These are phyloP conservation scores for Dreissena rostriformis DNA, from an alignment of 1,140 invertebrate genomes.

Conservation along the genomic window DNA sequence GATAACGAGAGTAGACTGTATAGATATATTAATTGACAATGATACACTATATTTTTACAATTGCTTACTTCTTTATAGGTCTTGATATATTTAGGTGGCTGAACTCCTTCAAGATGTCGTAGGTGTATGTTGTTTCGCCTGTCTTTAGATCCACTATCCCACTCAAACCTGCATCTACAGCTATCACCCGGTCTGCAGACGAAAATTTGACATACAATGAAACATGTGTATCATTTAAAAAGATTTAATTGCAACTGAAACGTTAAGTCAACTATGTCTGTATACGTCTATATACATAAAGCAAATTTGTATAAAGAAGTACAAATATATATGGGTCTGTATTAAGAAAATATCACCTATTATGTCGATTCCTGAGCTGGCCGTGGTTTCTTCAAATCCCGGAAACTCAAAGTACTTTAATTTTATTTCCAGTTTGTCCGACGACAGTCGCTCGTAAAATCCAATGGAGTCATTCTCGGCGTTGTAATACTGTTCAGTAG, in stretches of 20 bases:
- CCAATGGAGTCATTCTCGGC: slow-evolving; percentile 43
- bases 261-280: neutral
- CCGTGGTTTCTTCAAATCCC: neutral
- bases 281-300: neutral
- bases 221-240: neutral
- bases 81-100: slow-evolving; percentile 1
- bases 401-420: slow-evolving; percentile 37
- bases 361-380: slow-evolving; percentile 6
- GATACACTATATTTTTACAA: too few species aligned
- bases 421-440: slow-evolving; percentile 9
- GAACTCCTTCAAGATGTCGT: slow-evolving; percentile 18
- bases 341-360: neutral
- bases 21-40: too few species aligned
- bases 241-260: too few species aligned
- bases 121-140: neutral
- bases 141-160: neutral
- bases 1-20: too few species aligned
- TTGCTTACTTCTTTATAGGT: slow-evolving; percentile 25
- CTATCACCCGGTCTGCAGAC: neutral
- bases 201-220: neutral
- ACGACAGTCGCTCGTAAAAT: neutral
- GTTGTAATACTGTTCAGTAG: slow-evolving; percentile 19
- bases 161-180: neutral
- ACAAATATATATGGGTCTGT: neutral
- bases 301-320: neutral